Conservation (phyloP, 2,113 vertebrate species). For the Murina feae region DNA sequence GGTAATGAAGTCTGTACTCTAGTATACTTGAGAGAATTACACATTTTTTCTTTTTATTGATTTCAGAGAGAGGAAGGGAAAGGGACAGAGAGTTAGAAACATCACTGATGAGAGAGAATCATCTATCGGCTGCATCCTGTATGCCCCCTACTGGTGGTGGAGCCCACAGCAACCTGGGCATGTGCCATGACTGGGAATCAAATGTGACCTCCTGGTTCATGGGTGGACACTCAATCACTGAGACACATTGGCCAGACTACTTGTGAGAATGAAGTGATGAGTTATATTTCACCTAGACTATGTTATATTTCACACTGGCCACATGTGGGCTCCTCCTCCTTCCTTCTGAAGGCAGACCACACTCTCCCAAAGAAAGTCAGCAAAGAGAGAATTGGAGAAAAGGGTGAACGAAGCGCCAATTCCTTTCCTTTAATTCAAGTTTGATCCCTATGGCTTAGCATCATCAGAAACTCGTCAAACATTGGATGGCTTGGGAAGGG, state of each 20-base stretch:
- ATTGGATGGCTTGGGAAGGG: slow-evolving; percentile 15
- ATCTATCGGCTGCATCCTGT: no score
- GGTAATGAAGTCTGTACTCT: accelerated
- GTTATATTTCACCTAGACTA: accelerated
- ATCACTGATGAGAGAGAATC: no score
- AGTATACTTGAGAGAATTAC: background rate
- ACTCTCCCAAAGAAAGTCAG: background rate
- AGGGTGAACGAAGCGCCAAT: slow-evolving; percentile 14
- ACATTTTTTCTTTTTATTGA: no score
- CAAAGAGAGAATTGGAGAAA: background rate
- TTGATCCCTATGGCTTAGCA: slow-evolving; percentile 27
- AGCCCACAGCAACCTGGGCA: no score
- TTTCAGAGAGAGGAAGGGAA: no score
- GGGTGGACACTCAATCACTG: no score
- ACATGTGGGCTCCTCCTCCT: background rate
- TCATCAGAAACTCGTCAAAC: slow-evolving; percentile 56
- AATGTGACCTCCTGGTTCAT: no score
- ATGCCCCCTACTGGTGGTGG: no score
- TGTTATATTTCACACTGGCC: background rate
- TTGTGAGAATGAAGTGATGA: accelerated
- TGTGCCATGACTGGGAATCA: no score
- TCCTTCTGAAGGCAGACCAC: background rate
- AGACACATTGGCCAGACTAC: no score
- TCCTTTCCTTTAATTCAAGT: slow-evolving; percentile 50
- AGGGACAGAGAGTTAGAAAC: no score